These are phyloP conservation scores for Notocelia uddmanniana DNA, from an alignment of 2,888 invertebrate species.

Conservation along the genomic window DNA sequence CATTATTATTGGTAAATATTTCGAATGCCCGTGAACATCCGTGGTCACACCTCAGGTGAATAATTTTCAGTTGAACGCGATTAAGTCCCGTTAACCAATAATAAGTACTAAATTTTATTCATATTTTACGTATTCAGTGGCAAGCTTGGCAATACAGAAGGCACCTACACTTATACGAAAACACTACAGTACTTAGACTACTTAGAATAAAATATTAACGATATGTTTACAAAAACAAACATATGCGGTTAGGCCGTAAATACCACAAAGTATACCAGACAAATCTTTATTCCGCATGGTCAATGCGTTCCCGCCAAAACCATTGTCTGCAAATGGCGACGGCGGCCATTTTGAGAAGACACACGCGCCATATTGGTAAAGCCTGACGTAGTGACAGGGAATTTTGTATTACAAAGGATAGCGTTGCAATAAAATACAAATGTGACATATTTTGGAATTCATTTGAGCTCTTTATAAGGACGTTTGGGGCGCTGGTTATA, in stretches of 20 bases:
- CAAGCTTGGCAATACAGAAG: too few species aligned
- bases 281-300: slow-evolving; percentile 63
- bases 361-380: slow-evolving; percentile 67
- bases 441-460: slow-evolving; percentile 44
- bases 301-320: slow-evolving; percentile 67
- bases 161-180: too few species aligned
- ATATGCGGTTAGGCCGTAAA: slow-evolving; percentile 27
- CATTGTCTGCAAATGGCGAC: slow-evolving; percentile 81
- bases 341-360: slow-evolving; percentile 63
- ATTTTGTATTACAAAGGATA: slow-evolving; percentile 63
- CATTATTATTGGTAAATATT: too few species aligned
- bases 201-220: not conserved
- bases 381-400: slow-evolving; percentile 67
- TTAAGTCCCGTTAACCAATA: too few species aligned
- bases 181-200: not conserved
- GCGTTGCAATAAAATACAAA: slow-evolving; percentile 56
- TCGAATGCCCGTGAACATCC: too few species aligned
- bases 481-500: slow-evolving; percentile 3
- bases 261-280: slow-evolving; percentile 51
- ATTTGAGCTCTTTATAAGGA: slow-evolving; percentile 35
- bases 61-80: too few species aligned
- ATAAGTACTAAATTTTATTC: too few species aligned
- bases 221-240: slow-evolving; percentile 31
- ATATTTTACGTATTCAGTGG: too few species aligned
- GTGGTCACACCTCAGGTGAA: too few species aligned